Conservation (phyloP, 2,888 invertebrate genomes). For the Brachynemurus nebulosus region DNA sequence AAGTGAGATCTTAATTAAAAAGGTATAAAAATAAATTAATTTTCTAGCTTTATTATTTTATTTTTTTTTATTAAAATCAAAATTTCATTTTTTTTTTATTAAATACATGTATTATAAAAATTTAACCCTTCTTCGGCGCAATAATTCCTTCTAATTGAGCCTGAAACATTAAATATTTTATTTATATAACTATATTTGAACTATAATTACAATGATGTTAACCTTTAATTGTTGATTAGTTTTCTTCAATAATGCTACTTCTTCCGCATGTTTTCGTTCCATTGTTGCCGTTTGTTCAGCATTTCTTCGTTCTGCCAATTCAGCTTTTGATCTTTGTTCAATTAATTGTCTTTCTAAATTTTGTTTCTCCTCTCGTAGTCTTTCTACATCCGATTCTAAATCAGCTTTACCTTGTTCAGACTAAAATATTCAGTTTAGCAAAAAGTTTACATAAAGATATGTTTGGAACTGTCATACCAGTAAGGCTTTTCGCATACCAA, state of each 20-base stretch:
- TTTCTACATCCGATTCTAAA: constrained; percentile 57
- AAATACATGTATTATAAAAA: too few relatives aligned
- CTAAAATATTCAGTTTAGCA: constrained; percentile 24
- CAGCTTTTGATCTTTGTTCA: constrained; percentile 54
- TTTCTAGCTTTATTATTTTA: too few relatives aligned
- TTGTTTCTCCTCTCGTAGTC: constrained; percentile 49
- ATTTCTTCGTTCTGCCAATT: constrained; percentile 69
- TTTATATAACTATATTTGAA: too few relatives aligned
- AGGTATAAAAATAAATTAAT: too few relatives aligned
- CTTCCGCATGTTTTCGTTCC: constrained; percentile 85
- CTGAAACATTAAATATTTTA: constrained; percentile 39
- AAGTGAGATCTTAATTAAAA: too few relatives aligned
- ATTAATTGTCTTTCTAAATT: constrained; percentile 47
- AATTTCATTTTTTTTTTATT: too few relatives aligned
- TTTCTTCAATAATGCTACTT: constrained; percentile 81
- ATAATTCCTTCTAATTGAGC: constrained; percentile 90
- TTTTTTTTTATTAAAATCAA: too few relatives aligned
- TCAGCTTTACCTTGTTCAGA: constrained; percentile 82
- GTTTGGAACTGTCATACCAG: constrained; percentile 39
- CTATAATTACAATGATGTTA: constrained; percentile 14
- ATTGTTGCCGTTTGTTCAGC: constrained; percentile 76
- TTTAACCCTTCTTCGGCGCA: constrained; percentile 65
- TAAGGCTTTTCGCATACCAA: constrained; percentile 95
- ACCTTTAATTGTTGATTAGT: constrained; percentile 90
- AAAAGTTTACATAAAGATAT: background rate